Evolutionary conservation across 2,888 invertebrate genomes (phyloP).

Genomic region (Neoaliturus tenellus): DNA sequence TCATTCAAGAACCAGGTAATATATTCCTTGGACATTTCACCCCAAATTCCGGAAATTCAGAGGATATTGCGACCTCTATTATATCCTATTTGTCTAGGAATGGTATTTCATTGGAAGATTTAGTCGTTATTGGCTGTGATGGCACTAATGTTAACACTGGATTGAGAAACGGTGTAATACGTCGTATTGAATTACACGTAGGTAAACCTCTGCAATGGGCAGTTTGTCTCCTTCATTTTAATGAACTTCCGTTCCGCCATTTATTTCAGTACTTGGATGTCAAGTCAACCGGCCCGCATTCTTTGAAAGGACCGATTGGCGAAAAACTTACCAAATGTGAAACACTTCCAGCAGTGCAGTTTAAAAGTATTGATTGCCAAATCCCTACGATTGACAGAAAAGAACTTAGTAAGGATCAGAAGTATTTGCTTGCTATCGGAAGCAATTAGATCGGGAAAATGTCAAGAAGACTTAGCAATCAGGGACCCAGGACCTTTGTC

Average conservation of each 20-base stretch:
- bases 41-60: constrained; percentile 30
- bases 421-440: constrained; percentile 57
- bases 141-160: constrained; percentile 59
- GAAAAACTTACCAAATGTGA: constrained; percentile 55
- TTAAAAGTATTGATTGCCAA: constrained; percentile 53
- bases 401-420: constrained; percentile 53
- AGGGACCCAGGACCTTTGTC: constrained; percentile 33
- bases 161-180: constrained; percentile 56
- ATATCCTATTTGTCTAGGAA: constrained; percentile 62
- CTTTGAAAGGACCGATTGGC: constrained; percentile 56
- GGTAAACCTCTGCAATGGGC: constrained; percentile 58
- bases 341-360: constrained; percentile 58
- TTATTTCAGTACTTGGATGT: constrained; percentile 58
- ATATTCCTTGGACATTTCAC: constrained; percentile 28
- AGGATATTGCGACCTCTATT: constrained; percentile 39
- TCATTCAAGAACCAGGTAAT: constrained; percentile 31
- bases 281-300: constrained; percentile 55
- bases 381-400: constrained; percentile 33
- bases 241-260: constrained; percentile 60
- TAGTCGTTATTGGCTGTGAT: constrained; percentile 61
- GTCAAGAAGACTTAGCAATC: constrained; percentile 45
- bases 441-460: constrained; percentile 55
- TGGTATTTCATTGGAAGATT: constrained; percentile 46
- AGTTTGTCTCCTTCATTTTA: constrained; percentile 57
- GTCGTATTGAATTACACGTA: constrained; percentile 54